phyloP scores from a whole-genome alignment of 2,113 vertebrate genomes.

The Nesospiza acunhae region DNA sequence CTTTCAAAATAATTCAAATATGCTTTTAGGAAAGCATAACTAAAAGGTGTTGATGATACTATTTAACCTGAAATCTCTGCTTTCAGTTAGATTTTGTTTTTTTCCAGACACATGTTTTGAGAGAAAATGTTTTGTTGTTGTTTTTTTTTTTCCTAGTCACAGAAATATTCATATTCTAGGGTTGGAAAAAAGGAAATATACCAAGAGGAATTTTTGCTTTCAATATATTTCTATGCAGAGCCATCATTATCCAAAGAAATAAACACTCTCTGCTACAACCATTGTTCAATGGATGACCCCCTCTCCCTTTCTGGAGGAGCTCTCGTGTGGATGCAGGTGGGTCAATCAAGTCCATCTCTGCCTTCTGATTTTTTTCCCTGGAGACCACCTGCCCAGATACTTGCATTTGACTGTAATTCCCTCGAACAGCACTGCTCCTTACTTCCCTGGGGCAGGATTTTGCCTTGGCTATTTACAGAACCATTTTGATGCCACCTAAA shows the following conservation, averaged over 20 bases:
- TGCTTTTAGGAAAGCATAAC: not conserved
- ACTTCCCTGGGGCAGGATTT: not conserved
- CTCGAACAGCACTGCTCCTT: not conserved
- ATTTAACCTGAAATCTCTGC: not conserved
- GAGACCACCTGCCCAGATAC: not conserved
- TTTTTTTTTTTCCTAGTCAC: not conserved
- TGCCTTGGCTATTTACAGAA: not conserved
- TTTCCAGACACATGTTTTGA: not conserved
- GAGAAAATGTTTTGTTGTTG: accelerated
- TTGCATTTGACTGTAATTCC: not conserved
- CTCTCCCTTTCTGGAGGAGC: not conserved
- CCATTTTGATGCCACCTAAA: not conserved
- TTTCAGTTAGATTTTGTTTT: not conserved
- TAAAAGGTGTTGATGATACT: not conserved
- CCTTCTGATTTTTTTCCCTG: not conserved
- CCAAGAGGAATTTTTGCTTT: not conserved
- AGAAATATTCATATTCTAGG: not conserved
- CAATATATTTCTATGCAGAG: not conserved
- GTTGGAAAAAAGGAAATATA: too few relatives aligned
- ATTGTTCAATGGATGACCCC: not conserved
- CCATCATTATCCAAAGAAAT: not conserved
- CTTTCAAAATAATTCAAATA: not conserved
- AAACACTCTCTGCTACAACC: not conserved
- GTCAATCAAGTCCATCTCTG: not conserved
- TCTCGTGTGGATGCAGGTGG: not conserved